Conservation (phyloP, 1,140 invertebrate genomes). For the Drosophila athabasca region DNA sequence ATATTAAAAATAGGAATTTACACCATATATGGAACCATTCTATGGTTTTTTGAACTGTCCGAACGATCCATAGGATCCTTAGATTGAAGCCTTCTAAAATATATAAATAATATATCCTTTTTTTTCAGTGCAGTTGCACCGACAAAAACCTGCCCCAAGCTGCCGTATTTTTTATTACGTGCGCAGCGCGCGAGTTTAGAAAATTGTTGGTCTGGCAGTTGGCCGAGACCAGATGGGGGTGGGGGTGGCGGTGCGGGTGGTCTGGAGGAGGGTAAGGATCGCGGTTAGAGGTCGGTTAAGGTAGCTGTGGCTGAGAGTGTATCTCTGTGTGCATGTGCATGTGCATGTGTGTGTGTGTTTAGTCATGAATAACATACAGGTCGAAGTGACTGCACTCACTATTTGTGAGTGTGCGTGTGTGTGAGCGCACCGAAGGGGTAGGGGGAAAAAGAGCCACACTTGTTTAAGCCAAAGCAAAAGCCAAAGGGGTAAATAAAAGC, state of each 20-base stretch:
- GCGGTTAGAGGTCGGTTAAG: constrained; percentile 45
- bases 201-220: constrained; percentile 74
- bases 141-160: constrained; percentile 15
- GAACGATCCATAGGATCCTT: not conserved
- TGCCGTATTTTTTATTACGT: constrained; percentile 56
- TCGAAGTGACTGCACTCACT: constrained; percentile 62
- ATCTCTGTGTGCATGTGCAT: constrained; percentile 1
- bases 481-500: constrained; percentile 78
- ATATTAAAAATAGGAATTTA: no score
- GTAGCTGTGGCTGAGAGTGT: constrained; percentile 5
- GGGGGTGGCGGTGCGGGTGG: not conserved
- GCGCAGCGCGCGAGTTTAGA: constrained; percentile 69
- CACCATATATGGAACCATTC: no score
- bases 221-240: constrained; percentile 26
- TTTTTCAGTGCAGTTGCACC: not conserved
- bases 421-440: not conserved
- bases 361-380: constrained; percentile 79
- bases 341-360: constrained; percentile 60
- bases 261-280: constrained; percentile 30
- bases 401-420: constrained; percentile 30
- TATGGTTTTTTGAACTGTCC: no score
- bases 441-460: constrained; percentile 62
- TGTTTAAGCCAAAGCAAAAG: constrained; percentile 73
- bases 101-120: not conserved
- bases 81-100: no score